Base-by-base conservation (phyloP, 2,797 vertebrate genomes). In the Lerista edwardsae region DNA sequence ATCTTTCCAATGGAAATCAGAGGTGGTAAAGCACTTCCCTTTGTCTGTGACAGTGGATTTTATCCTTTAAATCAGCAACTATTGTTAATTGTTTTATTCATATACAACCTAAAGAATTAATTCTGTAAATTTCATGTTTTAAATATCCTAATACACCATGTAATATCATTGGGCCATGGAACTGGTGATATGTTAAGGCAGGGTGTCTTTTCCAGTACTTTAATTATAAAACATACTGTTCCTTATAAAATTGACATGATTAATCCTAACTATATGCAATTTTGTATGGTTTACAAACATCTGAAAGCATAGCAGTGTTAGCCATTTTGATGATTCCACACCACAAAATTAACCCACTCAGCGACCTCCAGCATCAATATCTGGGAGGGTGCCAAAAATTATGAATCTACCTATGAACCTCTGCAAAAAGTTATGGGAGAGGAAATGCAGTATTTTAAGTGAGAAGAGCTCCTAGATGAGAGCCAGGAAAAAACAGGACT, bases 311-410 rank as follows among this genome's bases (percentile, higher is more conserved):
- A 27, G 31, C 31, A n/a, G n/a, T 65, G 27, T 65, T 65, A n/a
- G 14, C 29, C n/a, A 29, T n/a, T n/a, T 65, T 12, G 64, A 65
- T 31, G n/a, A 73, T 73, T 73, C 41, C 29, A 51, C 41, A 82
- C 87, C 17, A 57, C 0, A 72, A 88, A 74, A 51, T 15, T 57
- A 89, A 73, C n/a, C n/a, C n/a, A n/a, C n/a, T n/a, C n/a, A n/a
- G n/a, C n/a, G n/a, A n/a, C n/a, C n/a, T n/a, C n/a, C n/a, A n/a
- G n/a, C n/a, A n/a, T n/a, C n/a, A n/a, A n/a, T n/a, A n/a, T n/a
- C n/a, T n/a, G n/a, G n/a, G n/a, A n/a, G n/a, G n/a, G n/a, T n/a
- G n/a, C n/a, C n/a, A n/a, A n/a, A n/a, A n/a, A n/a, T n/a, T n/a
- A n/a, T n/a, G n/a, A n/a, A n/a, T n/a, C n/a, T n/a, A n/a, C n/a